These are phyloP conservation scores for Ailuropoda melanoleuca DNA, from an alignment of 2,113 vertebrate genomes.

Conservation along the genomic window DNA sequence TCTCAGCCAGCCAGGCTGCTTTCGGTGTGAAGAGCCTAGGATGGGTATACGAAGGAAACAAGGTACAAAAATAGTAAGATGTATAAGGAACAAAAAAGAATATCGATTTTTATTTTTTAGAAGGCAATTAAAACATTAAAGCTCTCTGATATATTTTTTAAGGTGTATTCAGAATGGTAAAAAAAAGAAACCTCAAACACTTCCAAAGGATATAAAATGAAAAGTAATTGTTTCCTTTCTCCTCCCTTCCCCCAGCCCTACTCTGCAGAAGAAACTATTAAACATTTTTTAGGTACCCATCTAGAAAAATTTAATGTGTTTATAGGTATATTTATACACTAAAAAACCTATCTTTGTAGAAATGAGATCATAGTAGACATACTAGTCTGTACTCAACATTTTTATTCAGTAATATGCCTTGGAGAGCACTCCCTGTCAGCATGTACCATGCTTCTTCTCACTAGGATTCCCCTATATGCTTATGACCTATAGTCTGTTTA, in stretches of 20 bases:
- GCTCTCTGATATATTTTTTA: neutral
- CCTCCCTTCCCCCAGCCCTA: neutral
- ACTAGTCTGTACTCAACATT: neutral
- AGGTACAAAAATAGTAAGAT: slow-evolving; percentile 85
- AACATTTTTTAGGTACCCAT: neutral
- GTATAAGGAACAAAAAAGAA: neutral
- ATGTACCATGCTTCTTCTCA: neutral
- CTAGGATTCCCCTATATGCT: accelerated
- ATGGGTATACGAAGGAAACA: slow-evolving; percentile 95
- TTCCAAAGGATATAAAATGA: neutral
- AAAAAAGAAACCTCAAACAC: neutral
- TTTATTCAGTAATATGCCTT: neutral
- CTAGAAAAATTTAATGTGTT: neutral
- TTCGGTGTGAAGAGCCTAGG: slow-evolving; percentile 93
- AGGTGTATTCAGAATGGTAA: neutral
- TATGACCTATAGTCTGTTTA: too few species aligned
- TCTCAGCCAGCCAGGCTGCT: slow-evolving; percentile 86
- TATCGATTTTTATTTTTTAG: neutral
- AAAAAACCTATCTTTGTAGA: neutral
- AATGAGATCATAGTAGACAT: neutral
- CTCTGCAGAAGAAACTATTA: neutral
- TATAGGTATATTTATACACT: neutral
- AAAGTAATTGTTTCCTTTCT: neutral
- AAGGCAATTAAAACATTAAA: neutral
- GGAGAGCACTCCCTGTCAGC: neutral